phyloP scores from a whole-genome alignment of 2,113 vertebrate species.

The Dromas ardeola region DNA sequence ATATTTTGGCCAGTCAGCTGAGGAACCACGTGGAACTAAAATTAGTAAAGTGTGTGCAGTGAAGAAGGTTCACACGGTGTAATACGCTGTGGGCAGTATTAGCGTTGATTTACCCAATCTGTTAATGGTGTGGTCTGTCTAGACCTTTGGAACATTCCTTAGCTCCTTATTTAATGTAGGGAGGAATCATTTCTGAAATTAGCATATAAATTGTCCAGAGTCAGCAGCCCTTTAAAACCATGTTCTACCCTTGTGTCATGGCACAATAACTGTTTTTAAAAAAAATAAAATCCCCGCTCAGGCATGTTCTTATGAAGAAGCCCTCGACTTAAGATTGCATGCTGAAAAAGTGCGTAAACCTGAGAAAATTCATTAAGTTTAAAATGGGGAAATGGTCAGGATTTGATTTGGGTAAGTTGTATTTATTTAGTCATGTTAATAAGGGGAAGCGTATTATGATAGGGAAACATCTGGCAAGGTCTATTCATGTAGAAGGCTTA shows the following conservation, averaged over 20 bases:
- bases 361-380: neutral
- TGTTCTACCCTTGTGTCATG: constrained; percentile 21
- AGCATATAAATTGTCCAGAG: constrained; percentile 71
- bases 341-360: neutral
- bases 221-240: constrained; percentile 60
- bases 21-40: constrained; percentile 63
- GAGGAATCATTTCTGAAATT: constrained; percentile 72
- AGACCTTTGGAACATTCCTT: constrained; percentile 81
- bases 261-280: neutral
- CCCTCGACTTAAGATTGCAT: neutral
- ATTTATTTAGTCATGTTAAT: neutral
- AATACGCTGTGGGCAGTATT: constrained; percentile 23
- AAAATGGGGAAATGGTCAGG: neutral
- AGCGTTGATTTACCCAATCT: constrained; percentile 41
- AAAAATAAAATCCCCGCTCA: neutral
- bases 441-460: neutral
- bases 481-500: neutral
- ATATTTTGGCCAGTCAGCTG: constrained; percentile 68
- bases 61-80: constrained; percentile 51
- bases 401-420: neutral
- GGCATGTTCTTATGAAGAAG: neutral
- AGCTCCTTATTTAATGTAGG: constrained; percentile 64
- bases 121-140: constrained; percentile 50
- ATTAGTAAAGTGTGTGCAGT: constrained; percentile 11
- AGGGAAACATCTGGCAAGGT: neutral